phyloP scores from a whole-genome alignment of 2,797 vertebrate genomes.

The Xenopus petersii region DNA sequence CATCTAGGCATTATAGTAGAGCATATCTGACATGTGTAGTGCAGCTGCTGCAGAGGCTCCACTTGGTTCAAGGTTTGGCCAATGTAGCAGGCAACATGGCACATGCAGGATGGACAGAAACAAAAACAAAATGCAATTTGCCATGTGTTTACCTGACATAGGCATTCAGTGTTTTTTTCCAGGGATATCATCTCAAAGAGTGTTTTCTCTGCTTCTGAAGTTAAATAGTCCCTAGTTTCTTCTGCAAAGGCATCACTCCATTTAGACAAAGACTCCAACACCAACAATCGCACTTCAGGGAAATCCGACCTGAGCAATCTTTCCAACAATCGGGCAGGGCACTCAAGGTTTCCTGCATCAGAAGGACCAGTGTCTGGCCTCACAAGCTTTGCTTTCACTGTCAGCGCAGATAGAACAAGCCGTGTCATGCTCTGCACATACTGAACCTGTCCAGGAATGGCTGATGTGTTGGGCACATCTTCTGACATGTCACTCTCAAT shows the following conservation, averaged over 20 bases:
- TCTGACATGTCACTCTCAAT: conserved; percentile 74
- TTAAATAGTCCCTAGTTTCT: conserved; percentile 2
- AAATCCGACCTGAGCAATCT: conserved; percentile 68
- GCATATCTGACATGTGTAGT: too few relatives aligned
- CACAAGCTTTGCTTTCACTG: conserved; percentile 55
- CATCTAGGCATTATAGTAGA: too few relatives aligned
- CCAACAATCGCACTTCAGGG: conserved; percentile 79
- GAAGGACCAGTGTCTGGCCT: conserved; percentile 22
- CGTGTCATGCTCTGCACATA: conserved; percentile 82
- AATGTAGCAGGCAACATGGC: too few relatives aligned
- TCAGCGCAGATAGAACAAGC: conserved; percentile 63
- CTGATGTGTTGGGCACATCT: conserved; percentile 48
- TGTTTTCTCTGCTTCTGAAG: conserved; percentile 54
- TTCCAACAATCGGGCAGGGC: conserved; percentile 57
- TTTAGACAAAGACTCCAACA: conserved; percentile 69
- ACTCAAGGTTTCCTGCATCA: conserved; percentile 12
- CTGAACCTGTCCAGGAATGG: conserved; percentile 74
- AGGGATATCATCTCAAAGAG: conserved; percentile 73
- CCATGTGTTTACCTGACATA: conserved; percentile 77
- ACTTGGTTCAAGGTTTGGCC: too few relatives aligned
- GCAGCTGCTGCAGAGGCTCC: too few relatives aligned
- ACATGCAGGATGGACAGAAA: too few relatives aligned
- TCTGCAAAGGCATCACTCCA: conserved; percentile 58
- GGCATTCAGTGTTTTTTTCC: conserved; percentile 80
- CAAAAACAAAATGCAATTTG: not conserved